These are phyloP conservation scores for Bursaphelenchus mucronatus DNA, from an alignment of 1,140 invertebrate species.

Conservation along the genomic window DNA sequence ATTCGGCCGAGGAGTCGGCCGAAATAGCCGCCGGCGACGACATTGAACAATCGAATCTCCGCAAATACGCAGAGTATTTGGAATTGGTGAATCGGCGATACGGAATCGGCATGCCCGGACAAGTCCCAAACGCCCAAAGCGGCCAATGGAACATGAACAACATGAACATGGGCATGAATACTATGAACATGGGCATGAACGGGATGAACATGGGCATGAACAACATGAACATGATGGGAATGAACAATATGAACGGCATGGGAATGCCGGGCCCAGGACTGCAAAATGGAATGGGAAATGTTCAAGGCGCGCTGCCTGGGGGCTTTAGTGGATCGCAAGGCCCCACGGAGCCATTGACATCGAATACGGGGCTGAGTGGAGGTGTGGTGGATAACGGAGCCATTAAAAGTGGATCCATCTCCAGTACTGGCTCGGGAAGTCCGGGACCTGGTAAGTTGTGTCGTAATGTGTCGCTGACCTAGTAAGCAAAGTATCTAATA, in stretches of 20 bases:
- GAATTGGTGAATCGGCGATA: conserved; percentile 14
- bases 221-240: conserved; percentile 18
- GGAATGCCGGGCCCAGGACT: not conserved
- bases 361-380: too few species aligned
- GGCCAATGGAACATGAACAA: conserved; percentile 18
- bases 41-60: conserved; percentile 19
- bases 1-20: conserved; percentile 17
- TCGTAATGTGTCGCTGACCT: too few species aligned
- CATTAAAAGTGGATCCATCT: too few species aligned
- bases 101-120: conserved; percentile 16
- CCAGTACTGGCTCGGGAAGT: too few species aligned
- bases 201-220: conserved; percentile 21
- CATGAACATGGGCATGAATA: conserved; percentile 21
- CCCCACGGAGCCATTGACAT: too few species aligned
- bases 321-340: too few species aligned
- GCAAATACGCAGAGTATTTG: conserved; percentile 15
- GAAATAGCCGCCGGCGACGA: conserved; percentile 15
- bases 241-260: conserved; percentile 18
- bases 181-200: conserved; percentile 6
- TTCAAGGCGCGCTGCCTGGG: too few species aligned
- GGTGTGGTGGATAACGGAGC: too few species aligned
- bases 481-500: too few species aligned
- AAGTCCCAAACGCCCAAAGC: not conserved
- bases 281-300: too few species aligned
- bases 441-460: too few species aligned